Evolutionary conservation across 2,888 invertebrate species (phyloP).

Genomic region (Notodonta ziczac): DNA sequence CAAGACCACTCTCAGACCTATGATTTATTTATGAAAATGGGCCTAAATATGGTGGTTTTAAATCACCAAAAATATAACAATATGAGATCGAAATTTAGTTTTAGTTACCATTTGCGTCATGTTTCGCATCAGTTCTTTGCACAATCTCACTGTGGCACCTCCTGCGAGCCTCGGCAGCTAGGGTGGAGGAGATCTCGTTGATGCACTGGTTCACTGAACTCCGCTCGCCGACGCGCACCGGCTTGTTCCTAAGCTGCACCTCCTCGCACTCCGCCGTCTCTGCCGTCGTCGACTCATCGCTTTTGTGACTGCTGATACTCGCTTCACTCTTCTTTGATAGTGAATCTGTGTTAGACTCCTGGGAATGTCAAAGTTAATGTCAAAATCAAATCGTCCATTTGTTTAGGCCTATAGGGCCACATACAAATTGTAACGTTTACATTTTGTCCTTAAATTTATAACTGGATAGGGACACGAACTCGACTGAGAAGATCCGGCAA

Average conservation of each 20-base stretch:
- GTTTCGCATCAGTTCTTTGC: constrained; percentile 69
- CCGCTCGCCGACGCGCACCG: constrained; percentile 67
- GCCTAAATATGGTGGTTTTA: too few species aligned
- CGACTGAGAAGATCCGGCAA: too few species aligned
- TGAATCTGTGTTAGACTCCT: constrained; percentile 73
- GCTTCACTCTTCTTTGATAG: constrained; percentile 71
- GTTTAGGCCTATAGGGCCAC: too few species aligned
- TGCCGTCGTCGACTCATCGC: constrained; percentile 63
- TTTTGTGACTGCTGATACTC: constrained; percentile 62
- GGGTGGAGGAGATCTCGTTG: constrained; percentile 87
- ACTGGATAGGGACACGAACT: too few species aligned
- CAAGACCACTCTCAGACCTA: too few species aligned
- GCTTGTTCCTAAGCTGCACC: constrained; percentile 72
- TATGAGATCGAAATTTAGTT: background rate
- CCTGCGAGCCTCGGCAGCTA: constrained; percentile 72
- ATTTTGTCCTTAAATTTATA: too few species aligned
- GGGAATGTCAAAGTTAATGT: constrained; percentile 16
- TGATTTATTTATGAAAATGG: too few species aligned
- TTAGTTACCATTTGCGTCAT: constrained; percentile 65
- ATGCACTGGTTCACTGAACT: constrained; percentile 88
- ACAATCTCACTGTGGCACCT: constrained; percentile 82
- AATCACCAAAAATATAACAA: too few species aligned
- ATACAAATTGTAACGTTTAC: too few species aligned
- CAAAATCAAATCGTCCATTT: too few species aligned
- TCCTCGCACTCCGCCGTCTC: constrained; percentile 67